Evolutionary conservation across 2,113 vertebrate genomes (phyloP).

Genomic region (Sander vitreus): DNA sequence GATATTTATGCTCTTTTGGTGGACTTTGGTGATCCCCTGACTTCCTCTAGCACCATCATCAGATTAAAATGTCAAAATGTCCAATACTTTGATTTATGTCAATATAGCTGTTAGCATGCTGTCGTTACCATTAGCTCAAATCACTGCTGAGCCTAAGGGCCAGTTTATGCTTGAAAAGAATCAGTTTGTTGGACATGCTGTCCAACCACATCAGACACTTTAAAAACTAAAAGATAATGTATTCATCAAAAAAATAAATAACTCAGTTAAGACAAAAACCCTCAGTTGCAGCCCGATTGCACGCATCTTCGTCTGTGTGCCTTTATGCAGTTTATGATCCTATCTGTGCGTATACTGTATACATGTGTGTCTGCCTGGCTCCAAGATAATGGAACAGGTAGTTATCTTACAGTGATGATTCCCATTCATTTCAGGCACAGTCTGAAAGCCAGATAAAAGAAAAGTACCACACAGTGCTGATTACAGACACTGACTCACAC

Average conservation of each 20-base stretch:
- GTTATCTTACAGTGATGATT: slow-evolving; percentile 26
- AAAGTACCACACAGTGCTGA: slow-evolving; percentile 27
- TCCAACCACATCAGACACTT: neutral
- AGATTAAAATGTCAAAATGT: neutral
- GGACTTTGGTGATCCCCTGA: neutral
- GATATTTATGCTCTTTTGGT: too few relatives aligned
- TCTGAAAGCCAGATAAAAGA: slow-evolving; percentile 26
- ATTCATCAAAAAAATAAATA: neutral
- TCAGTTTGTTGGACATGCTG: neutral
- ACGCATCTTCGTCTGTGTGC: neutral
- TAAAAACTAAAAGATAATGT: neutral
- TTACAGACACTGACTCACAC: slow-evolving; percentile 46
- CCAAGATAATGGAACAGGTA: slow-evolving; percentile 21
- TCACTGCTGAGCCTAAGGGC: neutral
- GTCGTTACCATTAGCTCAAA: neutral
- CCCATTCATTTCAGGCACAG: slow-evolving; percentile 38
- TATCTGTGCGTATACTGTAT: neutral
- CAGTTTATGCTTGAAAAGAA: neutral
- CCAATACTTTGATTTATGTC: neutral
- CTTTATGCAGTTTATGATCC: neutral
- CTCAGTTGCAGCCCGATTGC: neutral
- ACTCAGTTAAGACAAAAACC: neutral
- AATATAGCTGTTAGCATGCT: neutral
- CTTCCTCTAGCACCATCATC: neutral
- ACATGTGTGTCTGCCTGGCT: neutral